Evolutionary conservation across 1,140 invertebrate genomes (phyloP).

Genomic region (Drosophila asahinai): DNA sequence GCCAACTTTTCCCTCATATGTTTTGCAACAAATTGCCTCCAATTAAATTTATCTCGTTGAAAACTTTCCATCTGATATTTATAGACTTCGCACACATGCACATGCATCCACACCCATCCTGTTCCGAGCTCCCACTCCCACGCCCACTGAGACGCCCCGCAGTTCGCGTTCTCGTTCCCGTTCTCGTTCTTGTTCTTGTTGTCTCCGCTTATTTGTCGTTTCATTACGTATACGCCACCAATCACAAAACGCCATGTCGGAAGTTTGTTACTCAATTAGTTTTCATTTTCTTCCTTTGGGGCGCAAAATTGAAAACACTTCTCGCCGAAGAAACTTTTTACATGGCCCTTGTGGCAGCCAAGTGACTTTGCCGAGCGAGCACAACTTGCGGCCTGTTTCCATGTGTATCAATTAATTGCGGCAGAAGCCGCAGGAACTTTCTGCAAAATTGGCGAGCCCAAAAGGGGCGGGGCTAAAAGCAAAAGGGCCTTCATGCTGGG

Average conservation of each 20-base stretch:
- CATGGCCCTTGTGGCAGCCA: conserved; percentile 57
- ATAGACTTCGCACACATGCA: conserved; percentile 62
- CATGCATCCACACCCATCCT: conserved; percentile 8
- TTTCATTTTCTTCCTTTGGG: conserved; percentile 68
- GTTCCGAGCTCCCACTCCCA: background rate
- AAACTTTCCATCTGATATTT: conserved; percentile 84
- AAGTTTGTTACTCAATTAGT: conserved; percentile 83
- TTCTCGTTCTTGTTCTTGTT: conserved; percentile 44
- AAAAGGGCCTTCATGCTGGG: conserved; percentile 22
- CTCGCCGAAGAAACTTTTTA: conserved; percentile 67
- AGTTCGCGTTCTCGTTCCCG: background rate
- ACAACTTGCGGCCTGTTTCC: conserved; percentile 72
- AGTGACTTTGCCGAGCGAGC: conserved; percentile 67
- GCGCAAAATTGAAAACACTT: conserved; percentile 79
- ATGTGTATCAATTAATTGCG: conserved; percentile 81
- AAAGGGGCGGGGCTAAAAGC: background rate
- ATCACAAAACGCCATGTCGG: conserved; percentile 77
- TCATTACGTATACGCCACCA: conserved; percentile 81
- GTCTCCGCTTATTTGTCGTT: conserved; percentile 73
- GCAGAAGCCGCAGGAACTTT: conserved; percentile 75
- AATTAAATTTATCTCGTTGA: conserved; percentile 85
- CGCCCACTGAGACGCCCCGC: conserved; percentile 8
- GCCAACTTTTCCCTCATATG: conserved; percentile 67
- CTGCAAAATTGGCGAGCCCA: conserved; percentile 37
- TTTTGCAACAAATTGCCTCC: conserved; percentile 82